Base-by-base conservation (phyloP, 2,797 vertebrate genomes). In the Acanthornis magna region DNA sequence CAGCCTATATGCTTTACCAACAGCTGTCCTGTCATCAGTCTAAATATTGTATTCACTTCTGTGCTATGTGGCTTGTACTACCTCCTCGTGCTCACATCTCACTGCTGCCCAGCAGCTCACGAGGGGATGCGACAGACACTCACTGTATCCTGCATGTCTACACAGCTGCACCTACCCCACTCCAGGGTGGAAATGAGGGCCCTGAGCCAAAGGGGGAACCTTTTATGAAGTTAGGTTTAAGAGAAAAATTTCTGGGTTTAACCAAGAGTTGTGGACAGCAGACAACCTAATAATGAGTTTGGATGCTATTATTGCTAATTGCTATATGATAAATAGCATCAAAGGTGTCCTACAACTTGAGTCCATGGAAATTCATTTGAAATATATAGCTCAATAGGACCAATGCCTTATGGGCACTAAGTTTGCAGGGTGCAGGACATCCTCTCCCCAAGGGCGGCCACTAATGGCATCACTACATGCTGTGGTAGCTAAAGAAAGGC, bases 301-400 rank as follows among this genome's bases (percentile, higher is more conserved):
- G 91, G 78, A 95, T 93, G 78, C 45, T 93, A 47, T 89, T 87
- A 77, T 83, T 94, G 91, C 91, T 96, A 95, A 92, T 94, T 96
- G 84, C 78, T 67, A 68, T 47, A 29, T 93, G 92, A 95, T 94
- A 96, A 95, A 95, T 83, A 87, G 92, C 75, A 72, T 40, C 85
- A 92, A 95, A 89, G 58, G 30, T 83, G 78, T 93, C 84, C 92
- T 93, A 80, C 67, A 53, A 51, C 78, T 96, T 77, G 72, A 93
- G 75, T 34, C 61, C 27, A 8, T 58, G 75, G 57, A 91, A 95
- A 95, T 96, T 77, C 48, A 80, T 91, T 91, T 92, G 88, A 96
- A 97, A 93, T 93, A 91, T 54, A 63, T 85, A 75, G 81, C 73
- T 91, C 38, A 51, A 58, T 75, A 77, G 84, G 86, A 74, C 45